phyloP scores from a whole-genome alignment of 2,113 vertebrate species.

The Cichladusa arquata region DNA sequence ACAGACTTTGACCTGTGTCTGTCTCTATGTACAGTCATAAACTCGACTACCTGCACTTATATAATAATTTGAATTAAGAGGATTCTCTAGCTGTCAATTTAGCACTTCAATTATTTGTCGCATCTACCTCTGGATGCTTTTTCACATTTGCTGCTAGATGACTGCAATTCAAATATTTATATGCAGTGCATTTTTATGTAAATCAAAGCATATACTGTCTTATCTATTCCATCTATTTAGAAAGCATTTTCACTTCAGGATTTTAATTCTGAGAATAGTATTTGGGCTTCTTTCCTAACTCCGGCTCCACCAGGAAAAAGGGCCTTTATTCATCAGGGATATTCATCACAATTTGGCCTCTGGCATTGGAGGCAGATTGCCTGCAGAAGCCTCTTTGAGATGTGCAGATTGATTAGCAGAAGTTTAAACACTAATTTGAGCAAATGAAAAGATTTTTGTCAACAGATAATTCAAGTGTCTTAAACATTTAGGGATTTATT shows the following conservation, averaged over 20 bases:
- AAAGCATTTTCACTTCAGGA: background rate
- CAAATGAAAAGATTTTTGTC: background rate
- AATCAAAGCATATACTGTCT: background rate
- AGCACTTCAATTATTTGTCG: background rate
- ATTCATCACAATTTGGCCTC: background rate
- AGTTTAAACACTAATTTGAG: background rate
- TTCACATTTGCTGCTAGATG: background rate
- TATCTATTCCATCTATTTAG: background rate
- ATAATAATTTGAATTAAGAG: background rate
- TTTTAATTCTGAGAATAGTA: background rate
- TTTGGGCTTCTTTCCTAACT: background rate
- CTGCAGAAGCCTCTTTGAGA: background rate
- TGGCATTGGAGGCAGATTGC: background rate
- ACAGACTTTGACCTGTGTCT: background rate
- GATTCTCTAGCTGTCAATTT: background rate
- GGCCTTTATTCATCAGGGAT: background rate
- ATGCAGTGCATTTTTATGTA: background rate
- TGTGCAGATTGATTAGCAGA: background rate
- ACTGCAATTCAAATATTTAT: slow-evolving; percentile 18
- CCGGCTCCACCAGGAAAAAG: background rate
- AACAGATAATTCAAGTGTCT: background rate
- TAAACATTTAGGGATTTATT: background rate
- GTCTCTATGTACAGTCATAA: background rate
- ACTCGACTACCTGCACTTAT: background rate
- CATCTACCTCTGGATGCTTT: background rate